Evolutionary conservation across 2,113 vertebrate species (phyloP).

Genomic region (Bubo bubo): DNA sequence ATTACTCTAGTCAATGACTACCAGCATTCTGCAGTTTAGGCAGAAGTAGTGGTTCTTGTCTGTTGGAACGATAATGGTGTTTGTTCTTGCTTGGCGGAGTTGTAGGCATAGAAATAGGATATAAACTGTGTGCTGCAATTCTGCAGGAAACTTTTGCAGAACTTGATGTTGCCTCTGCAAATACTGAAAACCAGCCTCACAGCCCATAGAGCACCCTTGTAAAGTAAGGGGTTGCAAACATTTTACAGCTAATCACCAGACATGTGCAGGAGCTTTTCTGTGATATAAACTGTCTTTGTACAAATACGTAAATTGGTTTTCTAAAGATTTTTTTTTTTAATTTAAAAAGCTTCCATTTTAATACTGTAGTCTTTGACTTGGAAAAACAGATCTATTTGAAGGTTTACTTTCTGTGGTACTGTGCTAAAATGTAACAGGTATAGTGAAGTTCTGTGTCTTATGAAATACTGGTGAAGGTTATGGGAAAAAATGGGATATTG

Average conservation of each 20-base stretch:
- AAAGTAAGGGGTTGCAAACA: fast-evolving
- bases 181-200: neutral
- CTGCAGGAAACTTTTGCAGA: neutral
- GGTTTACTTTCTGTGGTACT: neutral
- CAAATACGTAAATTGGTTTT: neutral
- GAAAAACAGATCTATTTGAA: neutral
- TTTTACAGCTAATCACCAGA: neutral
- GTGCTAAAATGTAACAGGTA: neutral
- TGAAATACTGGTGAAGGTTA: neutral
- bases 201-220: fast-evolving
- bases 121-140: neutral
- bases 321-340: neutral
- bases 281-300: neutral
- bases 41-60: neutral
- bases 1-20: neutral
- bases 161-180: fast-evolving
- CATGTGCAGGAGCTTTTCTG: neutral
- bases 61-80: neutral
- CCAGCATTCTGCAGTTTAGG: neutral
- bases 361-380: neutral
- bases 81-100: neutral
- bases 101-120: neutral
- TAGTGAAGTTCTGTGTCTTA: neutral
- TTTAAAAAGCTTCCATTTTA: neutral
- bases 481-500: neutral